These are phyloP conservation scores for Lemur catta DNA, from an alignment of 2,797 vertebrate genomes.

Conservation along the genomic window DNA sequence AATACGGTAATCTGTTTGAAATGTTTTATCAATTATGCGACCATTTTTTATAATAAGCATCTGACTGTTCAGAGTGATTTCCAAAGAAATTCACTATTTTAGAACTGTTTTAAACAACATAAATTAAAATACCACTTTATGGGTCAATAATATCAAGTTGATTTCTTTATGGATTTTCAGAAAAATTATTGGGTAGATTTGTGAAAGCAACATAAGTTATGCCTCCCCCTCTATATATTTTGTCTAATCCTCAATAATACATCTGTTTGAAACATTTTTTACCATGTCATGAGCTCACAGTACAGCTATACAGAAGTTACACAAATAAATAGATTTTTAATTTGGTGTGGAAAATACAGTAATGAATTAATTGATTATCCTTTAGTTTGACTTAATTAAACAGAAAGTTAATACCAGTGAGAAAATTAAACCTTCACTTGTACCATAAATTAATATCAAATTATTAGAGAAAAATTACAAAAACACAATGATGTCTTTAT, in stretches of 20 bases:
- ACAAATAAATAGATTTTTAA: neutral
- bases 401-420: constrained; percentile 69
- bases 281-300: neutral
- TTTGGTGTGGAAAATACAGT: constrained; percentile 64
- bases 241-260: neutral
- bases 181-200: neutral
- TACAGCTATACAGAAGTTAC: neutral
- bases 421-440: constrained; percentile 61
- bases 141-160: neutral
- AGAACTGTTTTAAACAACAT: neutral
- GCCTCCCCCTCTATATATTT: neutral
- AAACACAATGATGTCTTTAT: constrained; percentile 47
- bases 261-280: neutral
- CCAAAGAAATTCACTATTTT: neutral
- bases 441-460: constrained; percentile 72
- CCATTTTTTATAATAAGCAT: neutral
- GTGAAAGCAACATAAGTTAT: constrained; percentile 15
- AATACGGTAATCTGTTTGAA: neutral
- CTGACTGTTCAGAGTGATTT: neutral
- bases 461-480: constrained; percentile 57
- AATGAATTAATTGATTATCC: constrained; percentile 72
- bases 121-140: neutral
- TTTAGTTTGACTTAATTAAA: constrained; percentile 77
- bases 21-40: neutral
- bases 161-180: neutral